Evolutionary conservation across 2,113 vertebrate genomes (phyloP).

Genomic region (Sapayoa aenigma): DNA sequence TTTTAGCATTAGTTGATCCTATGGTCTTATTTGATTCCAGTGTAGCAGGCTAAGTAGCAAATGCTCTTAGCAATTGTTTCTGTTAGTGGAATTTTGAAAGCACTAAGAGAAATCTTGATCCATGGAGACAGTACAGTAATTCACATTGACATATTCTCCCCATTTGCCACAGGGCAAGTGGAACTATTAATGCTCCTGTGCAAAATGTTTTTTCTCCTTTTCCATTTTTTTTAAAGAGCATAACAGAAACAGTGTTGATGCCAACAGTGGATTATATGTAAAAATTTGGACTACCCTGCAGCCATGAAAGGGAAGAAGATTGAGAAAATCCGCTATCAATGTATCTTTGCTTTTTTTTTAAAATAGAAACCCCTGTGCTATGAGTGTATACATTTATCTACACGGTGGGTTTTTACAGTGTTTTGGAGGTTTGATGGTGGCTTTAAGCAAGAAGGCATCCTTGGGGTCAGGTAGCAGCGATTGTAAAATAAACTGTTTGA

Average conservation of each 20-base stretch:
- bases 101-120: constrained; percentile 63
- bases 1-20: constrained; percentile 63
- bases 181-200: constrained; percentile 60
- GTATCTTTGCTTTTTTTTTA: neutral
- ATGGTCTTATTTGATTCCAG: constrained; percentile 46
- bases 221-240: neutral
- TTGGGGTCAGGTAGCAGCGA: neutral
- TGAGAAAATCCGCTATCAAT: neutral
- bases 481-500: neutral
- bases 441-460: neutral
- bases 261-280: neutral
- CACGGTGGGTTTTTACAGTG: neutral
- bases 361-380: neutral
- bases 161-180: constrained; percentile 64
- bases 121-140: constrained; percentile 60
- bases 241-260: neutral
- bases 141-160: constrained; percentile 66
- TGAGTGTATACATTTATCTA: neutral
- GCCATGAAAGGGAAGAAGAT: neutral
- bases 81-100: constrained; percentile 63
- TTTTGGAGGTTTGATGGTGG: neutral
- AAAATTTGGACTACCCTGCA: constrained; percentile 27
- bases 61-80: constrained; percentile 68
- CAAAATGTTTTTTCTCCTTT: constrained; percentile 38
- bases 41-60: constrained; percentile 41